Conservation (phyloP, 2,797 vertebrate species). For the Chelon auratus region DNA sequence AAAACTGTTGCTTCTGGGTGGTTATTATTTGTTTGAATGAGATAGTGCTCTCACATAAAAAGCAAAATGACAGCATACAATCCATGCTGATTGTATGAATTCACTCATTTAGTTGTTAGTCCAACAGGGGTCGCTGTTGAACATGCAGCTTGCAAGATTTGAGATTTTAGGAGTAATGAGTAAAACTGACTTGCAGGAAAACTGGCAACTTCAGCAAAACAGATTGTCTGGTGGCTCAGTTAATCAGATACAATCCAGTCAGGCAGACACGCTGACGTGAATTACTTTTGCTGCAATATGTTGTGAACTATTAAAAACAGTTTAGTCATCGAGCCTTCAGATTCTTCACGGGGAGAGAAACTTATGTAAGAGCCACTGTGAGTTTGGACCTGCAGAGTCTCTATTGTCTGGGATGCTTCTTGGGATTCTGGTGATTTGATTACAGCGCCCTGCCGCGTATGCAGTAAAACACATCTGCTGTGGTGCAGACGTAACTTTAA, state of each 20-base stretch:
- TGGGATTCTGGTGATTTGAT: constrained; percentile 51
- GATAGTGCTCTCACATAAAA: too few species aligned
- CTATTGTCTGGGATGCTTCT: constrained; percentile 56
- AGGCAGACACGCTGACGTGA: neutral
- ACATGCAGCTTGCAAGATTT: neutral
- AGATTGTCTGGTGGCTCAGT: neutral
- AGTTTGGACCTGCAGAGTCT: constrained; percentile 22
- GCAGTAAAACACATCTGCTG: constrained; percentile 57
- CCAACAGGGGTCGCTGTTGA: constrained; percentile 61
- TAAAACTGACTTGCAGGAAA: constrained; percentile 11
- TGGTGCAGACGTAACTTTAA: constrained; percentile 32
- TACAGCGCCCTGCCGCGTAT: constrained; percentile 45
- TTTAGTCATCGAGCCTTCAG: neutral
- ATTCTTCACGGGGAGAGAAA: neutral
- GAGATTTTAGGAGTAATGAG: neutral
- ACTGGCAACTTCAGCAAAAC: neutral
- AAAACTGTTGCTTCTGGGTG: neutral
- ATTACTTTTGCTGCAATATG: neutral
- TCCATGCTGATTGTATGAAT: neutral
- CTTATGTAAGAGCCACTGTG: constrained; percentile 13
- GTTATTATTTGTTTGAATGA: too few species aligned
- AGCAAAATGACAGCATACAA: neutral
- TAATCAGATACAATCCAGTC: neutral
- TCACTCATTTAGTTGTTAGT: neutral
- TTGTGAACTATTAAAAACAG: neutral